Evolutionary conservation across 1,140 invertebrate species (phyloP), one percentile per base, ranked within the genome.

Genomic region (Cydia strobilella): DNA sequence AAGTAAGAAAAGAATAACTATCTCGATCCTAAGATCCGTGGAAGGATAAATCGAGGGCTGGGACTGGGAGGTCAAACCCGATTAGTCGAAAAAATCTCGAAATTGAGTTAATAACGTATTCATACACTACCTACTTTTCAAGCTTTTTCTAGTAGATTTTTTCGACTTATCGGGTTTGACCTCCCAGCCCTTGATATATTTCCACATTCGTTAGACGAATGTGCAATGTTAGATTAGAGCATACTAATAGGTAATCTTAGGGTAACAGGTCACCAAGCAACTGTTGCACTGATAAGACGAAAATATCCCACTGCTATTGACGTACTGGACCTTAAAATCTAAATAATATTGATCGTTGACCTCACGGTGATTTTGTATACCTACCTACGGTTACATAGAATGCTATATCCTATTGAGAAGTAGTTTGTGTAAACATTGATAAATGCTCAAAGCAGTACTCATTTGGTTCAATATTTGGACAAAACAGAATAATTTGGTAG

Each of bases 191-290:
- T n/a, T n/a, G n/a, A n/a, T n/a, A n/a, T n/a, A n/a, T n/a, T n/a
- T n/a, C 10, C 45, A n/a, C 48, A 51, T 45, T 45, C 42, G 42
- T 45, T n/a, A n/a, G n/a, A n/a, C n/a, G n/a, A n/a, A n/a, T n/a
- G n/a, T n/a, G n/a, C n/a, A n/a, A n/a, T n/a, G n/a, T n/a, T n/a
- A n/a, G n/a, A n/a, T n/a, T n/a, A n/a, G n/a, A n/a, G n/a, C n/a
- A n/a, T n/a, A n/a, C n/a, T 35, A 39, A 69, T 69, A 69, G 27
- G 54, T 23, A 66, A 69, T 69, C 65, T n/a, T 69, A 39, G 31
- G 65, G 65, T 27, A 18, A 69, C 65, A 39, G 65, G 65, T 69
- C 65, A 42, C 27, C n/a, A 69, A 23, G n/a, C 35, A 69, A 69
- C 18, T 23, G 65, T 69, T 35, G 12, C 65, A 31, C 15, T 42